phyloP scores from a whole-genome alignment of 2,888 invertebrate species.

The Gnatocerus cornutus region DNA sequence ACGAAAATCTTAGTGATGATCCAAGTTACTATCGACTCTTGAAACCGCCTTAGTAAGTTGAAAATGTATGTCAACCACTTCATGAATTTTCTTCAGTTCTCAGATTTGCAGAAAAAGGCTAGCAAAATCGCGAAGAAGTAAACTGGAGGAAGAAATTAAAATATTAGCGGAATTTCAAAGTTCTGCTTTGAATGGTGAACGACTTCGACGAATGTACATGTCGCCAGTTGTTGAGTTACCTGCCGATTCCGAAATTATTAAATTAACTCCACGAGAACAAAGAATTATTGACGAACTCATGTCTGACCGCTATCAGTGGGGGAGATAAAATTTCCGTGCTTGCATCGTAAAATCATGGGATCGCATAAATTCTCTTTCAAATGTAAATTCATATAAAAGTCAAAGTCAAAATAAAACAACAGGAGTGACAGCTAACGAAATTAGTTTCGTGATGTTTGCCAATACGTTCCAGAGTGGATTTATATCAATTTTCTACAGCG shows the following conservation, averaged over 20 bases:
- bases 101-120: no score
- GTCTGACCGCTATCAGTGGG: background rate
- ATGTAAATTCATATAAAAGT: slow-evolving; percentile 23
- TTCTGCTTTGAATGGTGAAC: no score
- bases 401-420: slow-evolving; percentile 28
- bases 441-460: slow-evolving; percentile 74
- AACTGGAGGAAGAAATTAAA: no score
- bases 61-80: no score
- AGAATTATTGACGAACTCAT: background rate
- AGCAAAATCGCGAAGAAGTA: no score
- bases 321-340: background rate
- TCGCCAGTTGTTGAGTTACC: background rate
- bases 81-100: no score
- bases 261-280: background rate
- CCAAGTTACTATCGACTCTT: no score
- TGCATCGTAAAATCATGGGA: background rate
- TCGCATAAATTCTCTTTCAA: background rate
- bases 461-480: slow-evolving; percentile 81
- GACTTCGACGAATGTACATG: background rate
- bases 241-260: background rate
- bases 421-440: slow-evolving; percentile 33
- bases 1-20: no score
- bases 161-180: no score
- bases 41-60: no score
- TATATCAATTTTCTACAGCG: slow-evolving; percentile 79